Evolutionary conservation across 2,113 vertebrate genomes (phyloP).

Genomic region (Nipponia nippon): DNA sequence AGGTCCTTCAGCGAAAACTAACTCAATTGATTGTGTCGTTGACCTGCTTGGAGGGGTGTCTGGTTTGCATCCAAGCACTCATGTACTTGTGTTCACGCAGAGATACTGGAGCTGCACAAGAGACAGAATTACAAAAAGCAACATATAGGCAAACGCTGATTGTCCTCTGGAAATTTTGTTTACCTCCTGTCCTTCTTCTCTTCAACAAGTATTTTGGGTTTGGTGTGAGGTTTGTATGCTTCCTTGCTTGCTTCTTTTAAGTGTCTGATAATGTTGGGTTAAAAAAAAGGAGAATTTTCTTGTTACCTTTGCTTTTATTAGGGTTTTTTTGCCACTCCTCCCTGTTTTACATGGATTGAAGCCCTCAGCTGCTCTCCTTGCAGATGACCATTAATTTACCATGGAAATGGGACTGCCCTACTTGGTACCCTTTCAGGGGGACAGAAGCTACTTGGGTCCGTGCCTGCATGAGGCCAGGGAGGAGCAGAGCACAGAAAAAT

Average conservation of each 20-base stretch:
- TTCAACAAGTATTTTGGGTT: not conserved
- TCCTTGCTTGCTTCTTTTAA: not conserved
- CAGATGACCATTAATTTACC: not conserved
- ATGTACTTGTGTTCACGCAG: not conserved
- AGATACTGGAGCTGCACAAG: not conserved
- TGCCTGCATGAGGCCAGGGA: not conserved
- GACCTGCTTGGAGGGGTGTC: not conserved
- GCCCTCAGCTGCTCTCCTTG: not conserved
- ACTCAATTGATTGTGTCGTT: not conserved
- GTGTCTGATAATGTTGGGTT: not conserved
- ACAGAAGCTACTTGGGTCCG: not conserved
- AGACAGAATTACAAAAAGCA: not conserved
- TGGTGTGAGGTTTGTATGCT: not conserved
- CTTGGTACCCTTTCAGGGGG: not conserved
- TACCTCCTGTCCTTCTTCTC: not conserved
- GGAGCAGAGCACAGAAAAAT: not conserved
- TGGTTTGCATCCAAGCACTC: not conserved
- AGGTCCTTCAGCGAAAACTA: not conserved
- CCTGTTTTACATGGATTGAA: not conserved
- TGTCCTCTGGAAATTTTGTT: not conserved
- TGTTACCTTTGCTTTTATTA: not conserved
- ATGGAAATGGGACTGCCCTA: not conserved
- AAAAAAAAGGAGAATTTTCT: not conserved
- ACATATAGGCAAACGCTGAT: not conserved
- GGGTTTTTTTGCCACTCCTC: not conserved